phyloP scores from a whole-genome alignment of 1,140 invertebrate species.

The Leptopilina clavipes region DNA sequence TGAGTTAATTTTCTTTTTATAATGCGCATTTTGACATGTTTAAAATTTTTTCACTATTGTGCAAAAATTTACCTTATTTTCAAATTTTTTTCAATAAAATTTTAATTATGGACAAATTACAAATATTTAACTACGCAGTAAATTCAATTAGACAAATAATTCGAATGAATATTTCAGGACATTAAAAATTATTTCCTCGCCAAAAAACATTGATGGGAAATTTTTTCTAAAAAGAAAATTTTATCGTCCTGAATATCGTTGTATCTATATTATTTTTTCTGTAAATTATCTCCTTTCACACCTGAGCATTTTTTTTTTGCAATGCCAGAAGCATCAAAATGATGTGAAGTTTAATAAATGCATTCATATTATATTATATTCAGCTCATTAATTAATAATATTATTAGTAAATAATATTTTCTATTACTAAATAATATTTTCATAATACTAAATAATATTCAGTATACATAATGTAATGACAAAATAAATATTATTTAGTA shows the following conservation, averaged over 20 bases:
- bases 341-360: background rate
- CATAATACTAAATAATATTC: no score
- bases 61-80: background rate
- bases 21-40: conserved; percentile 38
- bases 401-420: no score
- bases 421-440: no score
- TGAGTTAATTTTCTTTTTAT: conserved; percentile 24
- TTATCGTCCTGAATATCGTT: conserved; percentile 25
- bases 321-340: conserved; percentile 12
- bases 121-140: conserved; percentile 10
- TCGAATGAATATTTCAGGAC: conserved; percentile 18
- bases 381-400: no score
- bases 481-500: no score
- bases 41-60: background rate
- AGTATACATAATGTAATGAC: no score
- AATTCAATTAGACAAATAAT: background rate
- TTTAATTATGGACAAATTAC: background rate
- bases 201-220: background rate
- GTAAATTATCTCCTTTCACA: background rate
- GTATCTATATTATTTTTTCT: conserved; percentile 14
- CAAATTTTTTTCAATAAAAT: conserved; percentile 1
- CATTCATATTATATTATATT: no score
- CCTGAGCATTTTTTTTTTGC: conserved; percentile 17
- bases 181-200: background rate
- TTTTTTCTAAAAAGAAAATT: background rate